These are phyloP conservation scores for Spodoptera frugiperda DNA, from an alignment of 1,140 invertebrate genomes.

Conservation along the genomic window DNA sequence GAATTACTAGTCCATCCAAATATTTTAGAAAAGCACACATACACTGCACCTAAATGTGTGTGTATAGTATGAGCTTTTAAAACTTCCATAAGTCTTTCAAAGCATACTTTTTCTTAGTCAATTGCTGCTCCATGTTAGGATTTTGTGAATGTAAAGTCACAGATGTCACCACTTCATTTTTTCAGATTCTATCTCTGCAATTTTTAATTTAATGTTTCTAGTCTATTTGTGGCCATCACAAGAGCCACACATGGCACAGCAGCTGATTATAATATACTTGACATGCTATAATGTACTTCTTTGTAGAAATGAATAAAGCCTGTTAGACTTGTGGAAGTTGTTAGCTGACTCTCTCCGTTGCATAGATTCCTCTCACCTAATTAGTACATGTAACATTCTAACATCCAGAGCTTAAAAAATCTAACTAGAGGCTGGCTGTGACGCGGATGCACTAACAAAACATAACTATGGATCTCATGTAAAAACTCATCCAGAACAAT, in stretches of 20 bases:
- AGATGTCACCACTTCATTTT: not conserved
- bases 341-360: slow-evolving; percentile 58
- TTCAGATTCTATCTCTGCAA: no score
- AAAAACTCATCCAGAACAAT: slow-evolving; percentile 78
- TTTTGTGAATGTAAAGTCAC: not conserved
- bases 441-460: slow-evolving; percentile 76
- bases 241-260: no score
- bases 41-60: no score
- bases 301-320: not conserved
- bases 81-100: no score
- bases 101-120: not conserved
- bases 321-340: slow-evolving; percentile 8
- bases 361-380: slow-evolving; percentile 64
- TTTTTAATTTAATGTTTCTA: not conserved
- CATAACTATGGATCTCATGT: slow-evolving; percentile 57
- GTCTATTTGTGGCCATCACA: no score
- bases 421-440: slow-evolving; percentile 74
- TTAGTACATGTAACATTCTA: slow-evolving; percentile 60
- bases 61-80: no score
- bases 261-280: no score
- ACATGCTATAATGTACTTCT: no score
- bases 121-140: not conserved
- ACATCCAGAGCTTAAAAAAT: slow-evolving; percentile 68
- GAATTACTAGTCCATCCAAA: no score
- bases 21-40: no score